Evolutionary conservation across 1,140 invertebrate species (phyloP), one percentile per base, ranked within the genome.

Genomic region (Zaprionus africanus): DNA sequence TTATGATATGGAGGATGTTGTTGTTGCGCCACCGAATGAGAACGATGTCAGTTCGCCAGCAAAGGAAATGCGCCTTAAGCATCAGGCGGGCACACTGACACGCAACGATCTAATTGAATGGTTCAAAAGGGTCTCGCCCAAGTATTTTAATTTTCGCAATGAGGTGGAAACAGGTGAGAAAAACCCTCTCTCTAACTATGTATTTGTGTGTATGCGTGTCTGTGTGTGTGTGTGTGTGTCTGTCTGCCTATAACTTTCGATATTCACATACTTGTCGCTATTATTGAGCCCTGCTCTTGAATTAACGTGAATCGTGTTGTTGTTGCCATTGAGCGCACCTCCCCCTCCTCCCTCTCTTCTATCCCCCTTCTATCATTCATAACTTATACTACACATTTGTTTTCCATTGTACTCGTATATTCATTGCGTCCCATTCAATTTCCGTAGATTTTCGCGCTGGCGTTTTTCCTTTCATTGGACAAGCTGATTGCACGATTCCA

Each of bases 1-100:
- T 51, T 92, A 90, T 82, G 91, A 88, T 81, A 83, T 91, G 84
- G 91, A 92, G 57, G 91, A 91, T 79, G 91, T 90, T 76, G 91
- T 92, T 61, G 91, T 91, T 76, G 78, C 73, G 36, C 90, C 90
- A 57, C 79, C 72, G 38, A 56, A 71, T 51, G 91, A 91, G 68
- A 63, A 76, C 41, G 76, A 78, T 28, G 72, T 69, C 68, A 78
- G 53, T 38, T 83, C 90, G 9, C 88, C 81, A 17, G 41, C 92
- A 11, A 93, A 93, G 79, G 88, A 93, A 67, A 92, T 92, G 92
- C 88, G 92, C 46, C 76, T 91, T 7, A 91, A 92, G 66, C 69
- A 70, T 17, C 86, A 84, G 65, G 68, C 81, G 26, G 91, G 86
- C 58, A 92, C 82, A 63, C 66, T 93, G 46, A 62, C 65, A 53